Evolutionary conservation across 2,888 invertebrate species (phyloP), one percentile per base, ranked within the genome.

Genomic region (Synanthedon tipuliformis): DNA sequence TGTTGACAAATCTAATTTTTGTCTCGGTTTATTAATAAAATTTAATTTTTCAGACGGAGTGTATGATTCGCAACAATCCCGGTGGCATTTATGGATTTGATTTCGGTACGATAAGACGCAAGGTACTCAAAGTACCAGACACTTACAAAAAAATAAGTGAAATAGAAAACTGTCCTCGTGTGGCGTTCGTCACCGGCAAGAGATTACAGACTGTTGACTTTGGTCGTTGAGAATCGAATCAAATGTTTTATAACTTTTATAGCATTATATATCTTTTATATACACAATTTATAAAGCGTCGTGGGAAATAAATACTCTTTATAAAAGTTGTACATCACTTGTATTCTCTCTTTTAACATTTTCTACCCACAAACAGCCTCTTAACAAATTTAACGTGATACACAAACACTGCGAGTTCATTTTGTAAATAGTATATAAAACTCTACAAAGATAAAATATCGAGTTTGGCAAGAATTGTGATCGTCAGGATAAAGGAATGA

Each of bases 31-130:
- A 52, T 49, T 8, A 15, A 16, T 16, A 50, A 50, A 27, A 52
- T 34, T 49, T 48, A 50, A 2, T 56, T 55, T 78, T 77, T 54
- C 76, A 92, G 91, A 89, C 90, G 1, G 73, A 88, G 56, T 89
- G 89, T 54, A 73, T 79, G 15, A 81, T 91, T 54, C 75, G 81
- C 60, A 89, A 89, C 58, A 79, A 91, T 53, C 85, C 86, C 3
- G 88, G 88, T 16, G 89, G 87, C 12, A 84, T 91, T 52, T 90
- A 89, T 66, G 76, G 82, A 18, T 69, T 91, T 52, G 91, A 90
- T 66, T 72, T 89, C 54, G 90, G 90, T 41, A 83, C 81, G 23
- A 61, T 82, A 40, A 75, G 89, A 66, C 71, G 85, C 56, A 81
- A 81, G 62, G 63, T 67, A 49, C 78, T 61, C 48, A 78, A 76